Conservation (phyloP, 1,140 invertebrate genomes). For the Dufourea novaeangliae region DNA sequence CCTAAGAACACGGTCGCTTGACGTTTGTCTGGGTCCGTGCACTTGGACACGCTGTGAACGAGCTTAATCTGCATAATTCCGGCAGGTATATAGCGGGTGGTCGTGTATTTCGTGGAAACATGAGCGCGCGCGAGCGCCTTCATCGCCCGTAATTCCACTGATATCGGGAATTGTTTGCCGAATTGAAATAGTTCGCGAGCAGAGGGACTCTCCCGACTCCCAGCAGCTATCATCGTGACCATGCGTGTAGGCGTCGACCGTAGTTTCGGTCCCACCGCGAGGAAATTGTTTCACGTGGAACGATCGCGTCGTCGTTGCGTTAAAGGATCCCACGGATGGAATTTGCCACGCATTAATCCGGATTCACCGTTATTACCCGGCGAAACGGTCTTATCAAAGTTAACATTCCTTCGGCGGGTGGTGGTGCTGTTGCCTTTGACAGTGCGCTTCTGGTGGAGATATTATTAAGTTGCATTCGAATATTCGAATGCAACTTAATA, state of each 20-base stretch:
- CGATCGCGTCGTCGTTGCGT: background rate
- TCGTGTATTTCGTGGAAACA: conserved; percentile 38
- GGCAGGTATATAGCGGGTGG: conserved; percentile 28
- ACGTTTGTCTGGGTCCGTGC: conserved; percentile 34
- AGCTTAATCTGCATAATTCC: conserved; percentile 65
- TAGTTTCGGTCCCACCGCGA: conserved; percentile 12
- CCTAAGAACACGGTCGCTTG: conserved; percentile 18
- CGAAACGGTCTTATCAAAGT: conserved; percentile 16
- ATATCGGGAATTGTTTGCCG: conserved; percentile 62
- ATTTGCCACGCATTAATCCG: conserved; percentile 42
- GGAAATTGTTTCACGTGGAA: conserved; percentile 21
- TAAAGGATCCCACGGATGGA: background rate
- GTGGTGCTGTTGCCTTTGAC: background rate
- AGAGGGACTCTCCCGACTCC: conserved; percentile 6
- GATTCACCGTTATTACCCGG: background rate
- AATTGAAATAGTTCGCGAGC: conserved; percentile 64
- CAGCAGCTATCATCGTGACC: conserved; percentile 14
- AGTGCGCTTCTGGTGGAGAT: too few species aligned
- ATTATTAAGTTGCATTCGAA: background rate
- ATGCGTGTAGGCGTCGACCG: conserved; percentile 26
- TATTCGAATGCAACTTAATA: background rate
- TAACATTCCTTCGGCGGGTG: conserved; percentile 5
- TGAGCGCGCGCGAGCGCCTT: too few species aligned
- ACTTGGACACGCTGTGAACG: conserved; percentile 49
- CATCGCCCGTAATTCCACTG: conserved; percentile 53